Evolutionary conservation across 2,797 vertebrate species (phyloP).

Genomic region (Hippocampus kuda): DNA sequence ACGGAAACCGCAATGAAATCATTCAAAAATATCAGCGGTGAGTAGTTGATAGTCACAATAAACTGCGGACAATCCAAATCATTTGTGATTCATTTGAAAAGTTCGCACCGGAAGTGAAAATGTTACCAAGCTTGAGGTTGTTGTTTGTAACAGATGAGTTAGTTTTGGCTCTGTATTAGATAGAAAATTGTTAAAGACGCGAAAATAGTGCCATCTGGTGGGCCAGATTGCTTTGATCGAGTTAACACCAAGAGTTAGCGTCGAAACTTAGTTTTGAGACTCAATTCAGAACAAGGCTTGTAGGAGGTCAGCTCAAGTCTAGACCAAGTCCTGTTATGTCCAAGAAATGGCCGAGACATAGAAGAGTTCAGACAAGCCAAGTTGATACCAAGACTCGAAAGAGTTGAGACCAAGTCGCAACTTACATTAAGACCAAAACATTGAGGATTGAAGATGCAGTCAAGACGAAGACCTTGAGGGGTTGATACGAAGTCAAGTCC

Average conservation of each 20-base stretch:
- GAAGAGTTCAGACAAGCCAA: background rate
- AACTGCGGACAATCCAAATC: background rate
- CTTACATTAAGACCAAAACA: background rate
- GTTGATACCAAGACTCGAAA: background rate
- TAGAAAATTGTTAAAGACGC: too few species aligned
- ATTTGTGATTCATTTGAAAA: background rate
- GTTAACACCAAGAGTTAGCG: too few species aligned
- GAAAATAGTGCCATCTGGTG: background rate
- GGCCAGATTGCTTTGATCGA: too few species aligned
- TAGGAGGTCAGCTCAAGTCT: background rate
- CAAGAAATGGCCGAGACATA: too few species aligned
- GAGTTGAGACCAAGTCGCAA: too few species aligned
- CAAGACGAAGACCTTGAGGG: background rate
- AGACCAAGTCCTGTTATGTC: background rate
- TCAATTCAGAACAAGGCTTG: background rate
- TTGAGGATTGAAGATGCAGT: background rate
- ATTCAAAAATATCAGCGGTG: slow-evolving; percentile 13
- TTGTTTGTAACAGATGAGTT: background rate
- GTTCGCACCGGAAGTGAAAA: background rate
- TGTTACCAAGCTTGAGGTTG: background rate
- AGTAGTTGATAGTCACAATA: background rate
- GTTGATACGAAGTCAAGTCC: background rate
- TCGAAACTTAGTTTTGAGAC: background rate
- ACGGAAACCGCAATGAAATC: slow-evolving; percentile 15
- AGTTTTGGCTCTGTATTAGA: background rate